Evolutionary conservation across 2,888 invertebrate species (phyloP).

Genomic region (Clivina fossor): DNA sequence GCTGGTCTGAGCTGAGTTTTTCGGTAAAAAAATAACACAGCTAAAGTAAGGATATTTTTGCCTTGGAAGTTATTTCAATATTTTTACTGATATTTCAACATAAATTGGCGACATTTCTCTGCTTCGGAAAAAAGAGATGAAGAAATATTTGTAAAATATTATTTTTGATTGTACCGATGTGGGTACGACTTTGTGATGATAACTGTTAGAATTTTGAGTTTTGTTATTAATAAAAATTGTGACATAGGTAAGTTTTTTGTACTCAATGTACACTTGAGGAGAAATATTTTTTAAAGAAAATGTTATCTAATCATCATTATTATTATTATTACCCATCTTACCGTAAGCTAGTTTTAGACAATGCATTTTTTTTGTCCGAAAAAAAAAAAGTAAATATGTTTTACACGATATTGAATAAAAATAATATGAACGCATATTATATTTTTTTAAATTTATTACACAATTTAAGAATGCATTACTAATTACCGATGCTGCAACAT

Average conservation of each 20-base stretch:
- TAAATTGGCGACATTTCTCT: conserved; percentile 16
- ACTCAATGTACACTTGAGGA: conserved; percentile 20
- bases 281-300: conserved; percentile 23
- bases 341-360: too few species aligned
- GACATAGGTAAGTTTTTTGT: conserved; percentile 26
- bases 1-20: too few species aligned
- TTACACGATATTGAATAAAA: too few species aligned
- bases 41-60: conserved; percentile 10
- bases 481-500: too few species aligned
- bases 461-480: too few species aligned
- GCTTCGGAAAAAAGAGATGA: conserved; percentile 21
- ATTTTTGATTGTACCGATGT: too few species aligned
- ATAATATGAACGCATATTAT: background rate
- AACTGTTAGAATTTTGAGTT: conserved; percentile 21
- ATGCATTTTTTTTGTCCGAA: too few species aligned
- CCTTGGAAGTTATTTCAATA: conserved; percentile 25
- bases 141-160: too few species aligned
- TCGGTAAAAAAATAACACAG: conserved; percentile 2
- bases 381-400: too few species aligned
- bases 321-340: background rate
- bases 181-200: conserved; percentile 26
- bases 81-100: conserved; percentile 13
- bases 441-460: too few species aligned
- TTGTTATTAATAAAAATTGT: conserved; percentile 14
- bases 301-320: conserved; percentile 19